These are phyloP conservation scores for Chesias legatella DNA, from an alignment of 2,888 invertebrate genomes.

Conservation along the genomic window DNA sequence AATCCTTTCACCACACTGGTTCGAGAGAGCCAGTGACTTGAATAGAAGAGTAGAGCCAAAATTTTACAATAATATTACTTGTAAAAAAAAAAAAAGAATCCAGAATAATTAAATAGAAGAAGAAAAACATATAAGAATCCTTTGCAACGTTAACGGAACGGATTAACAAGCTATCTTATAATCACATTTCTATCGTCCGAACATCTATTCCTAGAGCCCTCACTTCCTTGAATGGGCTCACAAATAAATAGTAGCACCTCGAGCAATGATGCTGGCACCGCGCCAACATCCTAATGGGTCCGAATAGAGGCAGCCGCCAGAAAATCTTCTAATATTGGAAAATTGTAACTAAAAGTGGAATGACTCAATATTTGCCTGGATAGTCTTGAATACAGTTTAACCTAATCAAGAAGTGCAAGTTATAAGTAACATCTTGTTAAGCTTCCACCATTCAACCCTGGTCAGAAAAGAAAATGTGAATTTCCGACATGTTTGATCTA, in stretches of 20 bases:
- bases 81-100: too few relatives aligned
- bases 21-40: too few relatives aligned
- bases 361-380: constrained; percentile 49
- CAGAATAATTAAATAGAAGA: too few relatives aligned
- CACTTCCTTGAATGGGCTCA: constrained; percentile 76
- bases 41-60: too few relatives aligned
- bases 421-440: too few relatives aligned
- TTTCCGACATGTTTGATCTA: too few relatives aligned
- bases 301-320: constrained; percentile 63
- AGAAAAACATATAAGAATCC: too few relatives aligned
- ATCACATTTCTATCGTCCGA: constrained; percentile 50
- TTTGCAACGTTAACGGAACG: background rate
- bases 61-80: too few relatives aligned
- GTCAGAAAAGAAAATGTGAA: too few relatives aligned
- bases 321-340: constrained; percentile 68
- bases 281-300: constrained; percentile 74
- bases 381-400: constrained; percentile 7
- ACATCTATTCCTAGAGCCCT: constrained; percentile 70
- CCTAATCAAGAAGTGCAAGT: too few relatives aligned
- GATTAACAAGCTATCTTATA: constrained; percentile 6
- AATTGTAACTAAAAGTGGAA: constrained; percentile 61
- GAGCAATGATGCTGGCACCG: constrained; percentile 50
- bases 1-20: too few relatives aligned
- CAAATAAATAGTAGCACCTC: constrained; percentile 73
- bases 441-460: too few relatives aligned